Evolutionary conservation across 2,113 vertebrate species (phyloP).

Genomic region (Naja naja): DNA sequence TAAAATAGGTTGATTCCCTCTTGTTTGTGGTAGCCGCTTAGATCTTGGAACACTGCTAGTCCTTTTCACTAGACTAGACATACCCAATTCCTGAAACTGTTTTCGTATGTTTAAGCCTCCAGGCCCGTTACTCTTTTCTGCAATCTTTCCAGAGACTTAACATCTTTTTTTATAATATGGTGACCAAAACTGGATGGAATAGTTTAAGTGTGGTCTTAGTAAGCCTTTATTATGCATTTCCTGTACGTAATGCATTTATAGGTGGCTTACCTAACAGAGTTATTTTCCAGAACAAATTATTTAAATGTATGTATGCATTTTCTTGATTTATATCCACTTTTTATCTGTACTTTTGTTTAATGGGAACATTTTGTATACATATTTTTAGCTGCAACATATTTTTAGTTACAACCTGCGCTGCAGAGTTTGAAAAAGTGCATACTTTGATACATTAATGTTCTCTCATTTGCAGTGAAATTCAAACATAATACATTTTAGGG

Average conservation of each 20-base stretch:
- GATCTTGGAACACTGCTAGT: too few species aligned
- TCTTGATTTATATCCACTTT: neutral
- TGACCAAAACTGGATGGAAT: too few species aligned
- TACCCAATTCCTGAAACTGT: too few species aligned
- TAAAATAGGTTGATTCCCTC: too few species aligned
- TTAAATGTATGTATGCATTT: neutral
- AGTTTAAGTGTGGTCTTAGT: too few species aligned
- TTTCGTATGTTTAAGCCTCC: too few species aligned
- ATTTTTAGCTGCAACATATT: neutral
- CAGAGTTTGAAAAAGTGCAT: neutral
- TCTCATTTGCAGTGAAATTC: neutral
- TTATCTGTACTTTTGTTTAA: neutral
- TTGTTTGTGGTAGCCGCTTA: too few species aligned
- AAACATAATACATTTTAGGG: neutral
- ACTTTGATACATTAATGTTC: neutral
- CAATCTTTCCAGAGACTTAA: too few species aligned
- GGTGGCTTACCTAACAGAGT: neutral
- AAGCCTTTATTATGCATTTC: neutral
- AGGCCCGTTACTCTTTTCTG: too few species aligned
- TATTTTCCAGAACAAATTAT: neutral
- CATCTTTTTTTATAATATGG: too few species aligned
- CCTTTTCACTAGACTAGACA: too few species aligned
- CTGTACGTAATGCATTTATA: neutral
- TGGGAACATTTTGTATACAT: neutral
- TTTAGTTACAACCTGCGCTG: neutral